Base-by-base conservation (phyloP, 1,140 invertebrate species). In the Phymastichus coffea region DNA sequence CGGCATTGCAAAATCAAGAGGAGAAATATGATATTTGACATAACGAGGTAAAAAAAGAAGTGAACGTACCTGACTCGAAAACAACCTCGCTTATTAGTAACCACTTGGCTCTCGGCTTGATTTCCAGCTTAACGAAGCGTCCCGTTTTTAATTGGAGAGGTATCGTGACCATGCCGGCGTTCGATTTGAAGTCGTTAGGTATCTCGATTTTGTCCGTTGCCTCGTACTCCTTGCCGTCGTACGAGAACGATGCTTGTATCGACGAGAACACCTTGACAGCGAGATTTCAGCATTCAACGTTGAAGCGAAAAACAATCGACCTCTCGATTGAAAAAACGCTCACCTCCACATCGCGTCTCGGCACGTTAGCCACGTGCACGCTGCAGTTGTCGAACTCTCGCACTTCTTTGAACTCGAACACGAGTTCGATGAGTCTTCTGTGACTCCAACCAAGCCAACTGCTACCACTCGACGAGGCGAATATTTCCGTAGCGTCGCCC, bases 391-490 rank as follows among this genome's bases (percentile, higher is more conserved):
- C 83, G 71, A 97, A 94, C 64, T 94, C 87, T 35, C 90, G 81
- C 1, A 86, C 76, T 20, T 83, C 80, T 43, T 86, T 86, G 74
- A 96, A 97, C 71, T 93, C 87, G 71, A 96, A 94, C 1, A 86
- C 79, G 12, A 93, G 81, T 66, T 90, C 85, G 0, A 91, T 65
- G 61, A 83, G 76, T 63, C 84, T 69, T 30, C 76, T 83, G 72
- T 90, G 89, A 59, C 84, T 87, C 94, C 94, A 97, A 8, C 93
- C 94, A 2, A 97, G 87, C 94, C 94, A 97, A 20, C 67, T 69
- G 1, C 57, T 66, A 8, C 28, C 22, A 48, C 57, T 70, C 7
- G 67, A 59, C 10, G 70, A 68, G 25, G 37, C 44, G 4, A 70
- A 22, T 25, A 61, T 68, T 57, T 77, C 72, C 8, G 65, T 66